Evolutionary conservation across 1,140 invertebrate species (phyloP), one percentile per base, ranked within the genome.

Genomic region (Drosophila quadrilineata): DNA sequence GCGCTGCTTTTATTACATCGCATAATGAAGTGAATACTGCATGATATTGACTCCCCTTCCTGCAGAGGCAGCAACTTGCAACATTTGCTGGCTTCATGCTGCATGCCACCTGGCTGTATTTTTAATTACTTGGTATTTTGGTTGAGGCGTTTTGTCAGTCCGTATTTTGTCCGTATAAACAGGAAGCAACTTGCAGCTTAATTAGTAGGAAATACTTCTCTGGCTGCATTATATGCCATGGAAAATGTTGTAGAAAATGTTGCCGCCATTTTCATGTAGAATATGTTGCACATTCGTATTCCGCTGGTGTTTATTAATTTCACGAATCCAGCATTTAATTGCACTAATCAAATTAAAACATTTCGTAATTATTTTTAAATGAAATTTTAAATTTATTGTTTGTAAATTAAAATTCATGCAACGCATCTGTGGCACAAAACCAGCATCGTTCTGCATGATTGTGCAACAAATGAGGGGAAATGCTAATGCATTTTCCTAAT

Each of bases 11-110:
- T 67, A 67, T 67, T 62, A 49, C 63, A 56, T 21, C 38, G 50
- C 68, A 71, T 71, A 71, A 71, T 71, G 68, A 67, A 71, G 56
- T 67, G 56, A 63, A 68, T 66, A 29, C 63, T 46, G 49, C 22
- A 49, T 56, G 63, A 62, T 71, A 62, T 71, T 71, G 68, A 71
- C 68, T 71, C 24, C 49, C 46, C 48, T 19, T n/a, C 40, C 33
- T 19, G 12, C 14, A 54, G 16, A 9, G 3, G 12, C 40, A 26
- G 40, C 22, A 24, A 10, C 40, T 9, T 38, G 16, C 14, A 26
- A 19, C 14, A 19, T 0, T 10, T 19, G 1, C n/a, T 10, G 4
- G 6, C 19, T 4, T 2, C 4, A 1, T 19, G 8, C 31, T 36
- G 46, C 22, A 31, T 29, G 17, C n/a, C 40, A 43, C 17, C 17